These are phyloP conservation scores for Pseudochirops corinnae DNA, from an alignment of 2,797 vertebrate species.

Conservation along the genomic window DNA sequence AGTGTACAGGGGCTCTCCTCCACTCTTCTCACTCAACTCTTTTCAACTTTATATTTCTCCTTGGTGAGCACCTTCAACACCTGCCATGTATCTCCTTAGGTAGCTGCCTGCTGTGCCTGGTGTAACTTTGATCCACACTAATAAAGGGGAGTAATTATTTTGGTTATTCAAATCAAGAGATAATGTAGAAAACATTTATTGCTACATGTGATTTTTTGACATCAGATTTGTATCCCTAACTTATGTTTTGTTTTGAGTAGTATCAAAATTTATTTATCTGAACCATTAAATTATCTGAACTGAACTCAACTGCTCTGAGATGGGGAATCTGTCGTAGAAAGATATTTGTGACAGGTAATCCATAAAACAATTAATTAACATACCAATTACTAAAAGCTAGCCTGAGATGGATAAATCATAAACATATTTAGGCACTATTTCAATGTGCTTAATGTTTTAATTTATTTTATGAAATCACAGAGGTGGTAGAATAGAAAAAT, in stretches of 20 bases:
- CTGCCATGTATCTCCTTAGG: neutral
- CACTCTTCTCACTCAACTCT: slow-evolving; percentile 16
- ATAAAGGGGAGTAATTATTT: neutral
- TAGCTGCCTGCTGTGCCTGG: neutral
- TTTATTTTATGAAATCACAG: neutral
- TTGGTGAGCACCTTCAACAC: neutral
- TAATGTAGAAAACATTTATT: neutral
- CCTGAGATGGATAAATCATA: neutral
- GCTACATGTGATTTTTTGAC: neutral
- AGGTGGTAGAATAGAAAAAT: neutral
- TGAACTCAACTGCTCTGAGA: neutral
- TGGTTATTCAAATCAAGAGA: slow-evolving; percentile 16
- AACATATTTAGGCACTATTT: neutral
- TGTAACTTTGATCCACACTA: slow-evolving; percentile 13
- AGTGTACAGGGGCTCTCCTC: slow-evolving; percentile 24
- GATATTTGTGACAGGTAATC: neutral
- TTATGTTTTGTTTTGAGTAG: slow-evolving; percentile 41
- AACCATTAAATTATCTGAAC: slow-evolving; percentile 27
- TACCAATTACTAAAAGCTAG: slow-evolving; percentile 14
- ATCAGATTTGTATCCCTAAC: neutral
- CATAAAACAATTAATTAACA: neutral
- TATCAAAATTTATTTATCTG: slow-evolving; percentile 10
- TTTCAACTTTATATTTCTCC: neutral
- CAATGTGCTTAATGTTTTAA: neutral
- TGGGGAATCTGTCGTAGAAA: neutral